phyloP scores from a whole-genome alignment of 2,113 vertebrate genomes.

The Cebidichthys violaceus region DNA sequence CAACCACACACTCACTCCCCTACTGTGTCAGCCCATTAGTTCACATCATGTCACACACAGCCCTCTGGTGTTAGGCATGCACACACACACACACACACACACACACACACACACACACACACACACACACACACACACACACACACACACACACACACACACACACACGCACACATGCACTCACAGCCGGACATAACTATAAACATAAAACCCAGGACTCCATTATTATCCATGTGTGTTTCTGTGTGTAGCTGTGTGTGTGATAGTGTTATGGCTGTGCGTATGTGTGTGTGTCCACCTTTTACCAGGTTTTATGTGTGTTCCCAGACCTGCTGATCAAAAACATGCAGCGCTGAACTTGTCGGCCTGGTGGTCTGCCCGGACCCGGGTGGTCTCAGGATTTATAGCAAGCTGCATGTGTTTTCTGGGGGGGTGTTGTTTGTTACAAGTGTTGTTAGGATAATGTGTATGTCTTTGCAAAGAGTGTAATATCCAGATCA shows the following conservation, averaged over 20 bases:
- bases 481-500: constrained; percentile 15
- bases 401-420: constrained; percentile 40
- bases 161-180: neutral
- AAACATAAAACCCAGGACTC: constrained; percentile 59
- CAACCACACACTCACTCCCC: constrained; percentile 9
- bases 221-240: constrained; percentile 63
- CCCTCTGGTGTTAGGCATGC: constrained; percentile 28
- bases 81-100: constrained; percentile 23
- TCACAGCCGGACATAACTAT: constrained; percentile 44
- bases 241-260: constrained; percentile 46
- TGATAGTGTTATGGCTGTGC: constrained; percentile 60
- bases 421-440: neutral
- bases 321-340: constrained; percentile 73
- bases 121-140: constrained; percentile 42
- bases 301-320: constrained; percentile 63
- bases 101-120: constrained; percentile 4
- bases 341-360: constrained; percentile 58
- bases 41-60: constrained; percentile 56
- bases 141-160: constrained; percentile 43
- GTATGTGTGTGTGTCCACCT: constrained; percentile 35
- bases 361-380: constrained; percentile 51
- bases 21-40: constrained; percentile 60
- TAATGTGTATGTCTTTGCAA: constrained; percentile 34
- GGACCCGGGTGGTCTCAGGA: constrained; percentile 65
- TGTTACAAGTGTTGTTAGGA: constrained; percentile 11